Base-by-base conservation (phyloP, 2,113 vertebrate species). In the Callorhinus ursinus region DNA sequence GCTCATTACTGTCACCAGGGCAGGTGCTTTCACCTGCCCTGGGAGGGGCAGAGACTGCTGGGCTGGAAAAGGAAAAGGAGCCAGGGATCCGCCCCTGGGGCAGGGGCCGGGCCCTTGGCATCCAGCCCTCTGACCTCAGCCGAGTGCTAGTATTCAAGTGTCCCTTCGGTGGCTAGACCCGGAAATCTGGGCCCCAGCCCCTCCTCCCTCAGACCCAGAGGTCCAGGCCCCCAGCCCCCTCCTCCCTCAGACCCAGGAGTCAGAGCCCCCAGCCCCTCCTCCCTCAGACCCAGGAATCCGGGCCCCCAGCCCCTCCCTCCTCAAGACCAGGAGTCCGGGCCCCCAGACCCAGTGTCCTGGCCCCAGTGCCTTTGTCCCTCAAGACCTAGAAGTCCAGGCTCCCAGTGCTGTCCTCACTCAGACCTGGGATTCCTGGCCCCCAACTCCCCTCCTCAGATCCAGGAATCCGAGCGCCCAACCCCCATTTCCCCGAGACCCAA, bases 1-100 rank as follows among this genome's bases (percentile, higher is more conserved):
- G 72, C 88, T 96, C 95, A 87, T 97, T 98, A 92, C 72, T 65
- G 86, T 96, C 96, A 94, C 97, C 91, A 9, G 76, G 85, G 88
- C 96, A 97, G 97, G 96, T 95, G 95, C 90, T 65, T 63, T 61
- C 97, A 96, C 97, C 96, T 96, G 86, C 59, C 91, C 88, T 46
- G 96, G 94, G 97, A 94, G 97, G 96, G 88, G 94, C 94, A 53
- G 84, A 53, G 55, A 16, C 77, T 19, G 46, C 92, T 4, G 53
- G 46, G 76, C 86, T 82, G 21, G 71, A 49, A 93, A 85, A 91
- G 87, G 79, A 65, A 95, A 94, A 95, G 93, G 53, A 83, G 95
- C 84, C 94, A 77, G 81, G 97, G 89, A 96, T 36, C 96, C 46
- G 9, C 89, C 97, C 83, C 93, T 63, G 53, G 61, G 96, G 81